phyloP scores from a whole-genome alignment of 1,140 invertebrate genomes.

The Notospermus geniculatus region DNA sequence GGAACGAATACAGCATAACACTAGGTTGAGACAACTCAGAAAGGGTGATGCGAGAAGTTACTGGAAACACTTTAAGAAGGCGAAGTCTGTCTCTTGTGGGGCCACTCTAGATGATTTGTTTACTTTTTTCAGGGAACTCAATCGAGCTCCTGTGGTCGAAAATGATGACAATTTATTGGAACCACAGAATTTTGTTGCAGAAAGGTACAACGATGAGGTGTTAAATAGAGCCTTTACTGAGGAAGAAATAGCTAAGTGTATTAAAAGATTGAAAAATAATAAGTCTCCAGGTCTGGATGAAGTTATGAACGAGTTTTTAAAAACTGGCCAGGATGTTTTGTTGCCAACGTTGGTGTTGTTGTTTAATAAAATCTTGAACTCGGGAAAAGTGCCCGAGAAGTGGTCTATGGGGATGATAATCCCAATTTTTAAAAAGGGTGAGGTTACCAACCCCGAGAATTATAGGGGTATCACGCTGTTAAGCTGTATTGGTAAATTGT shows the following conservation, averaged over 20 bases:
- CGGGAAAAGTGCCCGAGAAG: slow-evolving; percentile 13
- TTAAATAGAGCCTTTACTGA: not conserved
- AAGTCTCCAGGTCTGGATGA: not conserved
- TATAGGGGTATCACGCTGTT: slow-evolving; percentile 19
- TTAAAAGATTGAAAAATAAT: slow-evolving; percentile 1
- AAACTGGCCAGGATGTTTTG: slow-evolving; percentile 10
- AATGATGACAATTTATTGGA: not conserved
- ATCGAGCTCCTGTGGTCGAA: not conserved
- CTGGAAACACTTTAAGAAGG: not conserved
- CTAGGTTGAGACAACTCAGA: not conserved
- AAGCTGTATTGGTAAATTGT: slow-evolving; percentile 20
- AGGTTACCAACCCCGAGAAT: slow-evolving; percentile 10
- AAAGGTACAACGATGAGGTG: not conserved
- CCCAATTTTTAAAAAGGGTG: slow-evolving; percentile 23
- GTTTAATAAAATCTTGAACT: slow-evolving; percentile 22
- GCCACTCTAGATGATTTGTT: not conserved
- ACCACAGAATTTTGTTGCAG: not conserved
- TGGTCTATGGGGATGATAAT: slow-evolving; percentile 17
- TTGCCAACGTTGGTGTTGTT: slow-evolving; percentile 11
- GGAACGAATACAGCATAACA: not conserved
- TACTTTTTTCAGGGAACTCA: not conserved
- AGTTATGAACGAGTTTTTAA: not conserved
- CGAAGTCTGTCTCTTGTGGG: not conserved
- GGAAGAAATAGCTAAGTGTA: not conserved
- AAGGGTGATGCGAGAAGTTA: not conserved